phyloP scores from a whole-genome alignment of 2,888 invertebrate genomes.

The Caenorhabditis sp. region DNA sequence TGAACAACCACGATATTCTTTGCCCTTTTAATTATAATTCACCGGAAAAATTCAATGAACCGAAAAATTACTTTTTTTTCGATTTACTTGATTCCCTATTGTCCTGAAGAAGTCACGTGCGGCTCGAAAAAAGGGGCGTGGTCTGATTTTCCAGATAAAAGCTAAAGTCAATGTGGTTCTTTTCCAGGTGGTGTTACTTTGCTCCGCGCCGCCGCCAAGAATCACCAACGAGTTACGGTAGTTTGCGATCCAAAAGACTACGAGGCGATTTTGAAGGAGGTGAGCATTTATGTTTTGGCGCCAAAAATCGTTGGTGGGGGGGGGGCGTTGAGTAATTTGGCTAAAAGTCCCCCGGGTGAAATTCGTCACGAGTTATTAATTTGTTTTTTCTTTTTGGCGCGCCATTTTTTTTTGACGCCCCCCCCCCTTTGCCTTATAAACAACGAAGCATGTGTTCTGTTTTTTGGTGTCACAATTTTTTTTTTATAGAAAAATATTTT shows the following conservation, averaged over 20 bases:
- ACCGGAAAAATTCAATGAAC: slow-evolving; percentile 5
- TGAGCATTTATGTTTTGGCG: slow-evolving; percentile 20
- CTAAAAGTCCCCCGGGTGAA: not conserved
- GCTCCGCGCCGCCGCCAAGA: slow-evolving; percentile 93
- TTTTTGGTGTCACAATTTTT: slow-evolving; percentile 18
- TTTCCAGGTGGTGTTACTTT: slow-evolving; percentile 82
- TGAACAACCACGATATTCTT: too few relatives aligned
- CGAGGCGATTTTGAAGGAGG: slow-evolving; percentile 70
- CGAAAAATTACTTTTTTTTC: slow-evolving; percentile 12
- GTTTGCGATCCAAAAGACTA: slow-evolving; percentile 92
- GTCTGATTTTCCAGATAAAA: not conserved
- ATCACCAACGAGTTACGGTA: slow-evolving; percentile 91
- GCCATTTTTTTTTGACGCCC: too few relatives aligned
- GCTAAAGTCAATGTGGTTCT: not conserved
- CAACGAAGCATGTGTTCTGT: too few relatives aligned
- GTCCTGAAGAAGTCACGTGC: too few relatives aligned
- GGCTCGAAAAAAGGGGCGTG: too few relatives aligned
- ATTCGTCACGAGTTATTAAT: not conserved
- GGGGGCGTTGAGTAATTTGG: too few relatives aligned
- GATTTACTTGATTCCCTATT: too few relatives aligned
- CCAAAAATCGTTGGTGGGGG: too few relatives aligned
- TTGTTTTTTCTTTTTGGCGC: too few relatives aligned
- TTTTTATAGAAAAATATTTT: slow-evolving; percentile 14
- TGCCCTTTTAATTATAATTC: too few relatives aligned
- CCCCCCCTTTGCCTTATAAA: too few relatives aligned